These are phyloP conservation scores for Dendroctonus valens DNA, from an alignment of 1,140 invertebrate genomes.

Conservation along the genomic window DNA sequence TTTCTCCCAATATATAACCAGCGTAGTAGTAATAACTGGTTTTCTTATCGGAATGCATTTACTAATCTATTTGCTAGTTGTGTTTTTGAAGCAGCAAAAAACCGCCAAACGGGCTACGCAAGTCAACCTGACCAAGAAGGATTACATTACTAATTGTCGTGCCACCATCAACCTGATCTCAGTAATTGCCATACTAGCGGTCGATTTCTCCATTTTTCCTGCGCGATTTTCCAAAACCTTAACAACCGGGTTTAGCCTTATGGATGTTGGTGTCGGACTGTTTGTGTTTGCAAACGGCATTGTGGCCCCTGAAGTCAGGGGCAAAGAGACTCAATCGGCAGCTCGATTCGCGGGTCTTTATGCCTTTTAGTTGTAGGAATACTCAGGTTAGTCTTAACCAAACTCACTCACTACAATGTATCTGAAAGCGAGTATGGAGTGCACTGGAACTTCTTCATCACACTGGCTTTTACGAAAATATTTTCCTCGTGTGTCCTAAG, in stretches of 20 bases:
- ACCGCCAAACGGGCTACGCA: conserved; percentile 33
- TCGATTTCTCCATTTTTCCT: conserved; percentile 89
- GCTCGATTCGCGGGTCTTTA: conserved; percentile 48
- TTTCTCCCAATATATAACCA: conserved; percentile 33
- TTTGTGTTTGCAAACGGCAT: conserved; percentile 87
- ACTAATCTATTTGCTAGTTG: conserved; percentile 9
- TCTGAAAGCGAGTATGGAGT: conserved; percentile 90
- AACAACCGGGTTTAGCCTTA: conserved; percentile 82
- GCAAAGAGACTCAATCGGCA: conserved; percentile 47
- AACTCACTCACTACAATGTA: conserved; percentile 75
- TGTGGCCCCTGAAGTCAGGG: conserved; percentile 60
- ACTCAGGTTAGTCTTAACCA: conserved; percentile 62
- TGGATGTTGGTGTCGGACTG: conserved; percentile 92
- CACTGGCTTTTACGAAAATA: conserved; percentile 80
- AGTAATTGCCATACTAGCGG: conserved; percentile 82
- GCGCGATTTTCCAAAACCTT: conserved; percentile 83
- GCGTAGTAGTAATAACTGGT: conserved; percentile 12
- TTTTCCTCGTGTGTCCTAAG: conserved; percentile 61
- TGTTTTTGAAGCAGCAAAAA: neutral
- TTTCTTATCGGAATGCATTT: conserved; percentile 27
- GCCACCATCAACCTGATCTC: conserved; percentile 73
- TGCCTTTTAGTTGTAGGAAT: conserved; percentile 72
- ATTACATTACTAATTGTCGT: conserved; percentile 67
- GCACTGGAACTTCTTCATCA: conserved; percentile 98
- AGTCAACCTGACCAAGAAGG: conserved; percentile 46